These are phyloP conservation scores for Phylloscopus collybita DNA, from an alignment of 2,797 vertebrate genomes.

Conservation along the genomic window DNA sequence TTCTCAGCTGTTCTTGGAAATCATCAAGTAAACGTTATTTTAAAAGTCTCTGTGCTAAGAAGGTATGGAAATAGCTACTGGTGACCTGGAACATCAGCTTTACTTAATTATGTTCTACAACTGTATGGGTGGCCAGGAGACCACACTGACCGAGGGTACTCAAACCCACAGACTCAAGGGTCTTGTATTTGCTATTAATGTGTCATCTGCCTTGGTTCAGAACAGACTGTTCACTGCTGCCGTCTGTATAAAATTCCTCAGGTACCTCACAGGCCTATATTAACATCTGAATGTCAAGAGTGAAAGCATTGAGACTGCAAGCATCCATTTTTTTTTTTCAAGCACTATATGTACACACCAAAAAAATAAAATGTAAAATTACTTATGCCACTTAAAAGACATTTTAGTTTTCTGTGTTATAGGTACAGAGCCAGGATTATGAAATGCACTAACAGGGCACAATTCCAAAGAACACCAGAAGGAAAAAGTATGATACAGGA, in stretches of 20 bases:
- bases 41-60: neutral
- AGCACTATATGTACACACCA: neutral
- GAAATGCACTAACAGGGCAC: neutral
- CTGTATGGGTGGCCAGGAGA: neutral
- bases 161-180: neutral
- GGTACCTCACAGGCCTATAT: neutral
- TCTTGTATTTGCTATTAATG: neutral
- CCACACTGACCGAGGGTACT: neutral
- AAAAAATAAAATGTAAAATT: neutral
- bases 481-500: neutral
- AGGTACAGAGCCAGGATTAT: neutral
- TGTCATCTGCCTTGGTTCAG: neutral
- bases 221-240: neutral
- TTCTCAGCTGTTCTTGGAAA: constrained; percentile 46
- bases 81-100: neutral
- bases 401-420: neutral
- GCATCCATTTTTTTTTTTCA: neutral
- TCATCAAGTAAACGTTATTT: neutral
- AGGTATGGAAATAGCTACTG: neutral
- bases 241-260: neutral
- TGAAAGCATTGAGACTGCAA: neutral
- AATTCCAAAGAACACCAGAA: neutral
- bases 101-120: neutral
- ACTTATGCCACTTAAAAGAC: neutral
- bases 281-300: neutral